These are phyloP conservation scores for Eurystomus glaucurus DNA, from an alignment of 2,797 vertebrate species.

Conservation along the genomic window DNA sequence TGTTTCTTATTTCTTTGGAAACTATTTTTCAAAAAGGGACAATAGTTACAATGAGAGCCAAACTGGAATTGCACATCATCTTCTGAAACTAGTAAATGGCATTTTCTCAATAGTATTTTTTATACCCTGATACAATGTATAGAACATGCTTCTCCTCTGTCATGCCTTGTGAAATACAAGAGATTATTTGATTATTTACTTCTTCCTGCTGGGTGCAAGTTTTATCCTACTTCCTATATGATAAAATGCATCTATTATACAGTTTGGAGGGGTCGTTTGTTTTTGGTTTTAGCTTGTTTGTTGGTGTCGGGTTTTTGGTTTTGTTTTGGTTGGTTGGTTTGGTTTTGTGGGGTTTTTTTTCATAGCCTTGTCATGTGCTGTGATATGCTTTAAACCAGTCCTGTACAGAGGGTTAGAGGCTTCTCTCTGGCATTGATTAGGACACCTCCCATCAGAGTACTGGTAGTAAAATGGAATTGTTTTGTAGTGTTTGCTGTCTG, in stretches of 20 bases:
- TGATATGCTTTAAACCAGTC: neutral
- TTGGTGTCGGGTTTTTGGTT: no score
- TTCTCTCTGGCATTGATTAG: neutral
- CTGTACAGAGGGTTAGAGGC: neutral
- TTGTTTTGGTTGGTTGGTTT: neutral
- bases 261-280: neutral
- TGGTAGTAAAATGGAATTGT: neutral
- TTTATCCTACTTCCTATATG: neutral
- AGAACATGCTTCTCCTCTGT: neutral
- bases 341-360: neutral
- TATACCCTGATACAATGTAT: neutral
- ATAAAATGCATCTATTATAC: neutral
- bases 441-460: neutral
- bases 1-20: neutral
- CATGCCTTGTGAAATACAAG: neutral
- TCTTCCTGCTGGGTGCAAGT: neutral
- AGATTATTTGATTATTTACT: neutral
- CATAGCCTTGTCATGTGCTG: neutral
- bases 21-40: neutral
- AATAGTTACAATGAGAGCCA: neutral
- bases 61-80: neutral
- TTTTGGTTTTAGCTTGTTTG: neutral
- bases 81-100: neutral
- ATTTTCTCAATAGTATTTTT: neutral
- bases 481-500: neutral